Evolutionary conservation across 2,797 vertebrate genomes (phyloP).

Genomic region (Chaetophractus vellerosus): DNA sequence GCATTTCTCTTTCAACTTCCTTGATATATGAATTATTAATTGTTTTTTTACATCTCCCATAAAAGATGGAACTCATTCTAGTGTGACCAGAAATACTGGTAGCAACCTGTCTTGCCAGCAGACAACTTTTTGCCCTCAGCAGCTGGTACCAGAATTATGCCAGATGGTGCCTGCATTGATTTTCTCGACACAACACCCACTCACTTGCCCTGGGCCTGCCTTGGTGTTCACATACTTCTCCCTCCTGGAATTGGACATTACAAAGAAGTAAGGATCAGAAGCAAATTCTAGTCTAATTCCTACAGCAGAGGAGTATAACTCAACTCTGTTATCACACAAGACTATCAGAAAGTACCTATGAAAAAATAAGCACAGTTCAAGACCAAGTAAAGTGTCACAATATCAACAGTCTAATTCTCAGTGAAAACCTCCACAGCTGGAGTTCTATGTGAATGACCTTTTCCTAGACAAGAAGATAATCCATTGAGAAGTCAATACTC

Average conservation of each 20-base stretch:
- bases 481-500: constrained; percentile 15
- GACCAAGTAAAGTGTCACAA: background rate
- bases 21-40: background rate
- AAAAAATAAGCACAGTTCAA: background rate
- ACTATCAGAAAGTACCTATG: background rate
- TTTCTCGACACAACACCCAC: background rate
- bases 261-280: background rate
- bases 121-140: background rate
- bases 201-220: background rate
- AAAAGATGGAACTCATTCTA: constrained; percentile 55
- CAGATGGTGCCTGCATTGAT: background rate
- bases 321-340: background rate
- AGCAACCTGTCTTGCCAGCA: background rate
- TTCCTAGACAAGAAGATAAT: constrained; percentile 63
- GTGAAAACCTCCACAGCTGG: background rate
- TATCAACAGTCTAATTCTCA: constrained; percentile 42
- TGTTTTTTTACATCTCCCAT: background rate
- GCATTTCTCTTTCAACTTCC: background rate
- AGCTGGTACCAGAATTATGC: background rate
- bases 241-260: background rate
- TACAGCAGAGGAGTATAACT: background rate
- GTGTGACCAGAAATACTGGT: background rate
- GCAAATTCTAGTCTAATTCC: background rate
- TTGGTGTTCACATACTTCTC: background rate
- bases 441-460: constrained; percentile 58